Evolutionary conservation across 2,113 vertebrate species (phyloP), one percentile per base, ranked within the genome.

Genomic region (Callaeas wilsoni): DNA sequence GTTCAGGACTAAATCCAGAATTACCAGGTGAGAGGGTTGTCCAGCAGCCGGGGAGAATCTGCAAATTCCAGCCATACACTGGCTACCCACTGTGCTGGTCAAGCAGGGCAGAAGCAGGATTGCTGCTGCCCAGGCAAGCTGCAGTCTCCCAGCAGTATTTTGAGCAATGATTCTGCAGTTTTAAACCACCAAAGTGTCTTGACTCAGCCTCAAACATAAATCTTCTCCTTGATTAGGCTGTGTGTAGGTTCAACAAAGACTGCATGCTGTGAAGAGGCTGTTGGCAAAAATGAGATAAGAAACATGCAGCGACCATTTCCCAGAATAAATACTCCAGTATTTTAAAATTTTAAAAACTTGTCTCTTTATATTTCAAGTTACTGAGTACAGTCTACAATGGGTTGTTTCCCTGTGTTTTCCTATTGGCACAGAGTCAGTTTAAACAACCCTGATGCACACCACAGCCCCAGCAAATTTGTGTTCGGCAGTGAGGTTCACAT

Each of bases 31-130:
- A 7, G 14, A 90, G 33, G 21, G 18, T 14, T 3, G 1, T 52
- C 19, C 46, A 42, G 16, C 16, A 63, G 12, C 17, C 1, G 1
- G 10, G 5, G 21, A 37, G 19, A 27, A 9, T 62, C 37, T 0
- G 0, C 8, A 47, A 65, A 73, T 22, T 29, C 42, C 50, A 46
- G 22, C 7, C 13, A 23, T 9, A 3, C 1, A 1, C 32, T 91
- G 37, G 19, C 10, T 14, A 41, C 21, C 9, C 2, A 1, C 11
- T 1, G 0, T 0, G 3, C 15, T n/a, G 25, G 8, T 52, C 6
- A 3, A 16, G 19, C 11, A 49, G 8, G 13, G 6, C 11, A 77
- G 16, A 87, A 57, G 17, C 4, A 49, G 12, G 22, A 53, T 49
- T 26, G 52, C 22, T 70, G 52, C 15, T 62, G 89, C 73, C 44